Conservation (phyloP, 53 echinoderm and acorn worm genomes). For the Paracentrotus lividus region DNA sequence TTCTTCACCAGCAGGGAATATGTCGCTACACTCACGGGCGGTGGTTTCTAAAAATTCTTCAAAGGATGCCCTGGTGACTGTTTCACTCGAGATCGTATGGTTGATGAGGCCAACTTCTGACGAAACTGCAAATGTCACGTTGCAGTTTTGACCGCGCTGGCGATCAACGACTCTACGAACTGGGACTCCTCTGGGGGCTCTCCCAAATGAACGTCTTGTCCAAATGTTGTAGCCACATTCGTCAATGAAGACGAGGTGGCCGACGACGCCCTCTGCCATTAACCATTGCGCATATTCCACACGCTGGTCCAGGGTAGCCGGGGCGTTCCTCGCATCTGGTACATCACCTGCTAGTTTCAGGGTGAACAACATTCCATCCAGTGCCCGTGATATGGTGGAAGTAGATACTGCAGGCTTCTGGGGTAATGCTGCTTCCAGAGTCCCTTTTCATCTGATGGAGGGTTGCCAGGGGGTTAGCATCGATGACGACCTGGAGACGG, state of each 20-base stretch:
- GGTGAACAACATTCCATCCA: conserved; percentile 65
- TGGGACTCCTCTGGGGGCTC: background rate
- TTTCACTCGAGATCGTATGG: background rate
- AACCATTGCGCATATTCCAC: too few species aligned
- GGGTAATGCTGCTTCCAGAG: conserved; percentile 53
- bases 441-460: conserved; percentile 63
- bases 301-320: background rate
- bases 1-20: conserved; percentile 38
- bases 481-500: background rate
- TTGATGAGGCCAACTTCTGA: background rate
- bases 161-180: background rate
- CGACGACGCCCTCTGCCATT: too few species aligned
- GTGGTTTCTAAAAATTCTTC: conserved; percentile 41
- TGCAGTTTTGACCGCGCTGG: conserved; percentile 34
- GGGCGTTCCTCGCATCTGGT: background rate
- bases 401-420: conserved; percentile 59
- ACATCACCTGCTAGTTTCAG: too few species aligned
- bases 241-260: too few species aligned
- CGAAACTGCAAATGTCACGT: conserved; percentile 13
- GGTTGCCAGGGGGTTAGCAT: conserved; percentile 54
- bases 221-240: too few species aligned
- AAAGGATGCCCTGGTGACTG: conserved; percentile 34
- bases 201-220: background rate
- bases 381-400: conserved; percentile 57
- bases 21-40: conserved; percentile 24